A percentile compares a stretch with the other conserved stretches of the same genome.
Conservation (phyloP, 2,888 invertebrate species). For the Hydrotaea cyrtoneurina region DNA sequence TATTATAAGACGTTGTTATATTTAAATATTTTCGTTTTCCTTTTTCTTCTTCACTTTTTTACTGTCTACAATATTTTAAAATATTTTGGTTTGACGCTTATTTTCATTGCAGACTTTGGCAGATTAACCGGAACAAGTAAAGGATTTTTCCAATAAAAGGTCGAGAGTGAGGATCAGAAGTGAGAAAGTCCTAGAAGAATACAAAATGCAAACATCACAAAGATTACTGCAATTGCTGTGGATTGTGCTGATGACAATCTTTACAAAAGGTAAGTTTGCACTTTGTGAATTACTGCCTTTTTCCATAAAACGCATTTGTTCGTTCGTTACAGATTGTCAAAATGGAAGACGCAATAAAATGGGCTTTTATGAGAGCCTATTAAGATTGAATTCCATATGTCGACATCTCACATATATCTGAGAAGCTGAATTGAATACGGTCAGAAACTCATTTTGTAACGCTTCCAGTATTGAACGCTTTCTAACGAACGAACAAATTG, state of each 20-base stretch:
- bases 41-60: not conserved
- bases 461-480: too few relatives aligned
- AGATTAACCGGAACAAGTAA: constrained; percentile 4
- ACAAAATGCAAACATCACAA: constrained; percentile 50
- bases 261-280: constrained; percentile 55
- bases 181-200: not conserved
- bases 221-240: constrained; percentile 51
- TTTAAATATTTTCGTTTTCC: constrained; percentile 23
- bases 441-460: too few relatives aligned
- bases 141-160: constrained; percentile 9
- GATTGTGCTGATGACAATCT: constrained; percentile 49
- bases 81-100: constrained; percentile 1
- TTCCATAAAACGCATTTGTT: too few relatives aligned
- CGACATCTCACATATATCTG: too few relatives aligned
- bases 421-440: too few relatives aligned
- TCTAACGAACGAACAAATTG: too few relatives aligned
- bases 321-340: too few relatives aligned
- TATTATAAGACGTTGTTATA: constrained; percentile 17
- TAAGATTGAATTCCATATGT: too few relatives aligned
- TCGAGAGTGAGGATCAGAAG: not conserved
- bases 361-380: too few relatives aligned
- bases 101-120: constrained; percentile 14
- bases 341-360: too few relatives aligned
- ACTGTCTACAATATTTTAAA: not conserved
- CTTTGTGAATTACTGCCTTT: not conserved